Evolutionary conservation across 2,797 vertebrate genomes (phyloP).

Genomic region (Mastacembelus armatus): DNA sequence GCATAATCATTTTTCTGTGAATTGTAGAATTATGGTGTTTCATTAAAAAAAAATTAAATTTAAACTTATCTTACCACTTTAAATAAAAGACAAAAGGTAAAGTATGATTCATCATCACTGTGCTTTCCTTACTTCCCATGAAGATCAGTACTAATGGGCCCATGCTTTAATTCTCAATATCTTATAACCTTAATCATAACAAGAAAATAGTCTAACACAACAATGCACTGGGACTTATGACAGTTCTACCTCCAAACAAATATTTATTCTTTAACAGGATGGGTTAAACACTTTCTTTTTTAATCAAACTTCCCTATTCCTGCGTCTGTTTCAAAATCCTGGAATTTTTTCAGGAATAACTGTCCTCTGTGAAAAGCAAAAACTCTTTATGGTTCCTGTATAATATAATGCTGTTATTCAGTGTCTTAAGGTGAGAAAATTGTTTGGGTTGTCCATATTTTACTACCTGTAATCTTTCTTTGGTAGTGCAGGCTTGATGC

Average conservation of each 20-base stretch:
- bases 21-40: no score
- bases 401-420: slow-evolving; percentile 16
- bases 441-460: neutral
- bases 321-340: slow-evolving; percentile 22
- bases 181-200: no score
- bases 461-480: slow-evolving; percentile 34
- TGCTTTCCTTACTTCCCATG: no score
- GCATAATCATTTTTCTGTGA: no score
- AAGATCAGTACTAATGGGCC: no score
- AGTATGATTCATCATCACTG: no score
- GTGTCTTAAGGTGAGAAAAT: neutral
- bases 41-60: no score
- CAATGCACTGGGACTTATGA: neutral
- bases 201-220: neutral
- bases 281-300: slow-evolving; percentile 1
- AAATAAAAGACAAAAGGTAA: no score
- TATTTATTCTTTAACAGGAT: slow-evolving; percentile 6
- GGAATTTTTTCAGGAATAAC: slow-evolving; percentile 3
- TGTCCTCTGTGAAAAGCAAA: neutral
- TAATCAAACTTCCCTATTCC: slow-evolving; percentile 7
- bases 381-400: neutral
- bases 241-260: slow-evolving; percentile 11
- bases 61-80: no score
- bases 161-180: no score
- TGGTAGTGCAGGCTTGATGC: slow-evolving; percentile 25